Percentiles rank a stretch among this genome's conserved stretches.
phyloP scores from a whole-genome alignment of 1,140 invertebrate genomes.

The Hycleus phaleratus region DNA sequence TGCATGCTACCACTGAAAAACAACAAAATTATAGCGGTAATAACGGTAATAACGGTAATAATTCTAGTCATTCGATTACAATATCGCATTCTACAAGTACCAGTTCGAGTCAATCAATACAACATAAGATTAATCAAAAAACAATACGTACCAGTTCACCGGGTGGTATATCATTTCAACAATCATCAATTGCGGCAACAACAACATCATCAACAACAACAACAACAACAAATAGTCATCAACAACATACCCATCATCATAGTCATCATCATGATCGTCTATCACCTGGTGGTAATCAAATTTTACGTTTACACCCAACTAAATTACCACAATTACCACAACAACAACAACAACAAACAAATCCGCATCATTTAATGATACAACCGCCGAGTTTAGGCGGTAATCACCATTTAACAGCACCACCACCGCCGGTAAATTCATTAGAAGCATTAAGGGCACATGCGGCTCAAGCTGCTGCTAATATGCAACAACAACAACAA shows the following conservation, averaged over 20 bases:
- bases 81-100: slow-evolving; percentile 58
- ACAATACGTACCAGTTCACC: slow-evolving; percentile 45
- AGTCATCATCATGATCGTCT: slow-evolving; percentile 48
- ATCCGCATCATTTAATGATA: slow-evolving; percentile 58
- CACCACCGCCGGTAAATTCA: slow-evolving; percentile 45
- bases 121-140: slow-evolving; percentile 40
- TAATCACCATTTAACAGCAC: slow-evolving; percentile 36
- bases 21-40: slow-evolving; percentile 46
- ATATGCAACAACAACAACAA: slow-evolving; percentile 38
- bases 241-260: slow-evolving; percentile 50
- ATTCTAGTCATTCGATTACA: slow-evolving; percentile 49
- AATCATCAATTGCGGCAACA: too few species aligned
- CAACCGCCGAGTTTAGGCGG: slow-evolving; percentile 49
- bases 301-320: slow-evolving; percentile 27
- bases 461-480: slow-evolving; percentile 51
- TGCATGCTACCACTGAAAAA: slow-evolving; percentile 53
- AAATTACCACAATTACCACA: slow-evolving; percentile 24
- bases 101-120: slow-evolving; percentile 50
- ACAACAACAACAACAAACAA: slow-evolving; percentile 41
- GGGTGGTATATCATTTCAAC: too few species aligned
- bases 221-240: slow-evolving; percentile 26
- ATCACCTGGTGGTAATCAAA: slow-evolving; percentile 40
- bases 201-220: slow-evolving; percentile 2
- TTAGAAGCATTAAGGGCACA: slow-evolving; percentile 52
- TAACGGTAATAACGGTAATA: too few species aligned